Conservation (phyloP, 1,140 invertebrate genomes). For the Hylaeus anthracinus region DNA sequence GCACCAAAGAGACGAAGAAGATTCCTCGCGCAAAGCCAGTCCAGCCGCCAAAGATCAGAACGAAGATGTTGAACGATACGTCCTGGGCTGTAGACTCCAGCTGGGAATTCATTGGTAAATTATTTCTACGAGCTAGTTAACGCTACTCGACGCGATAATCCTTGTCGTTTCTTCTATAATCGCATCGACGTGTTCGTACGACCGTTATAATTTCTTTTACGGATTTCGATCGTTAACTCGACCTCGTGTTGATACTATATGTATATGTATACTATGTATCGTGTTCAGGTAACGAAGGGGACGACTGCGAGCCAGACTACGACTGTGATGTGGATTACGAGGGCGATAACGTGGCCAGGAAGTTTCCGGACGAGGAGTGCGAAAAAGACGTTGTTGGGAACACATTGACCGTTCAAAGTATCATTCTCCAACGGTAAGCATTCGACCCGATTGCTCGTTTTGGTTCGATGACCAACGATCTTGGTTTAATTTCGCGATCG, state of each 20-base stretch:
- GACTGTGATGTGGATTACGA: constrained; percentile 80
- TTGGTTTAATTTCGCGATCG: no score
- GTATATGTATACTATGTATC: neutral
- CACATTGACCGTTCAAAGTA: constrained; percentile 86
- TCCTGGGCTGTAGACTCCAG: constrained; percentile 92
- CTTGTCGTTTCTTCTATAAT: neutral
- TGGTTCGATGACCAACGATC: neutral
- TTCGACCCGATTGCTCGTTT: no score
- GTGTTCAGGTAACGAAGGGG: constrained; percentile 77
- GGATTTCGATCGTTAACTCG: no score
- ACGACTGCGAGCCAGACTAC: constrained; percentile 80
- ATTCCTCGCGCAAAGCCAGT: constrained; percentile 86
- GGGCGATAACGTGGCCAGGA: constrained; percentile 74
- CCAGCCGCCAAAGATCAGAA: constrained; percentile 85
- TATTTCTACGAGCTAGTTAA: neutral
- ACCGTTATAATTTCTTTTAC: no score
- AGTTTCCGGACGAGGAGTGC: constrained; percentile 78
- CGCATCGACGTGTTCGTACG: no score
- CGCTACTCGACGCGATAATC: no score
- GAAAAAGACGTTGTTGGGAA: constrained; percentile 80
- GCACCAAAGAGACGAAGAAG: constrained; percentile 77
- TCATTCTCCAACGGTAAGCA: constrained; percentile 86
- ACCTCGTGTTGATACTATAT: no score
- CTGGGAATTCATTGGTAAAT: constrained; percentile 92
- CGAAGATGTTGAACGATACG: constrained; percentile 84